Evolutionary conservation across 1,140 invertebrate species (phyloP).

Genomic region (Rhagoletis zephyria): DNA sequence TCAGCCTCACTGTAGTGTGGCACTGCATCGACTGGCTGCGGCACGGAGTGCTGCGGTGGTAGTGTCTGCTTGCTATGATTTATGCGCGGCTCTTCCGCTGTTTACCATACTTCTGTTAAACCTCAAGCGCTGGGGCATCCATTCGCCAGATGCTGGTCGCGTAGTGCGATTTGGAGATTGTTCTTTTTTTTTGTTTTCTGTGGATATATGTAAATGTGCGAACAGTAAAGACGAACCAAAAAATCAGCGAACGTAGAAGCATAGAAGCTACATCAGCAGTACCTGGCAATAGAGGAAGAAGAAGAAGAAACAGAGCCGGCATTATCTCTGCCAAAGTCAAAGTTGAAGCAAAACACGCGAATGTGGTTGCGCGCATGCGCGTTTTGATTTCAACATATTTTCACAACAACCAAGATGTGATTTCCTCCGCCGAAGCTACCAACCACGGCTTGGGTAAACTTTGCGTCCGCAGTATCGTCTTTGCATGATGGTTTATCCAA

Average conservation of each 20-base stretch:
- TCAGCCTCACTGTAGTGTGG: background rate
- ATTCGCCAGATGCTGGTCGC: background rate
- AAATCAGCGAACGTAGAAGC: background rate
- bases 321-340: slow-evolving; percentile 18
- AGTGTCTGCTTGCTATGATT: slow-evolving; percentile 9
- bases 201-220: slow-evolving; percentile 4
- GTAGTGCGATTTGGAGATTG: background rate
- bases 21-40: background rate
- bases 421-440: slow-evolving; percentile 4
- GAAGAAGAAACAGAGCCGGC: background rate
- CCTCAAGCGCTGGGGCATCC: background rate
- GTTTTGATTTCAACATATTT: slow-evolving; percentile 37
- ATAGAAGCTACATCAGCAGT: background rate
- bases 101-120: slow-evolving; percentile 26
- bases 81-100: slow-evolving; percentile 43
- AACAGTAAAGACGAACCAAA: background rate
- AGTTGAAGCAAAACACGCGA: slow-evolving; percentile 45
- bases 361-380: slow-evolving; percentile 10
- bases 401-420: background rate
- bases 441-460: background rate
- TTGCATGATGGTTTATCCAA: too few species aligned
- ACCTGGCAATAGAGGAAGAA: background rate
- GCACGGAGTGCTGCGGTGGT: background rate
- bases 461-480: background rate
- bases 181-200: background rate